Percentiles rank a stretch among this genome's conserved stretches.
These are phyloP conservation scores for Agrochola circellaris DNA, from an alignment of 2,888 invertebrate species.

Conservation along the genomic window DNA sequence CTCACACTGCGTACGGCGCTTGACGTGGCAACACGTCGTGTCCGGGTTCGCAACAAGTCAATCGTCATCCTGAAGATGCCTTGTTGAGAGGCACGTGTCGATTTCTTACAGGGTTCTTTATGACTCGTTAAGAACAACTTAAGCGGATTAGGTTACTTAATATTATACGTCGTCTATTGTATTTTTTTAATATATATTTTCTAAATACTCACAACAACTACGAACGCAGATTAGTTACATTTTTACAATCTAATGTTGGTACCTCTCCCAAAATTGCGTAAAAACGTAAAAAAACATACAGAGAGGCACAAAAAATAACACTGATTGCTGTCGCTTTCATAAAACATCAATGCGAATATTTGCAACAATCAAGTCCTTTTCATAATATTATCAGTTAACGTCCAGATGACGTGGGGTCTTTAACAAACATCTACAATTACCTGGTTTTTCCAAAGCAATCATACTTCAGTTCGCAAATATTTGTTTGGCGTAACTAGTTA, in stretches of 20 bases:
- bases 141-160: no score
- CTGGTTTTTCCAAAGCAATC: constrained; percentile 39
- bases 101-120: no score
- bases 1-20: no score
- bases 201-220: not conserved
- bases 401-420: constrained; percentile 28
- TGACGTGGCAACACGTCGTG: no score
- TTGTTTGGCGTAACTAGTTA: constrained; percentile 24
- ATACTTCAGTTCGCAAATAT: constrained; percentile 31
- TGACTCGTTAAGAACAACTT: no score
- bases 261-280: not conserved
- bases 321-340: not conserved
- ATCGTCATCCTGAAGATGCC: no score
- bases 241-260: not conserved
- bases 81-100: no score
- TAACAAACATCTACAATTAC: constrained; percentile 19
- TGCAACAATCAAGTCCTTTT: constrained; percentile 15
- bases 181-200: no score
- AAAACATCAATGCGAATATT: constrained; percentile 9
- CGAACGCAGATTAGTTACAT: not conserved
- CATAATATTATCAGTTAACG: not conserved
- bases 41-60: no score
- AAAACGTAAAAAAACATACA: not conserved
- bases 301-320: not conserved
- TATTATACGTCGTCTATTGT: no score